Conservation (phyloP, 2,113 vertebrate species). For the Muntiacus muntjak region DNA sequence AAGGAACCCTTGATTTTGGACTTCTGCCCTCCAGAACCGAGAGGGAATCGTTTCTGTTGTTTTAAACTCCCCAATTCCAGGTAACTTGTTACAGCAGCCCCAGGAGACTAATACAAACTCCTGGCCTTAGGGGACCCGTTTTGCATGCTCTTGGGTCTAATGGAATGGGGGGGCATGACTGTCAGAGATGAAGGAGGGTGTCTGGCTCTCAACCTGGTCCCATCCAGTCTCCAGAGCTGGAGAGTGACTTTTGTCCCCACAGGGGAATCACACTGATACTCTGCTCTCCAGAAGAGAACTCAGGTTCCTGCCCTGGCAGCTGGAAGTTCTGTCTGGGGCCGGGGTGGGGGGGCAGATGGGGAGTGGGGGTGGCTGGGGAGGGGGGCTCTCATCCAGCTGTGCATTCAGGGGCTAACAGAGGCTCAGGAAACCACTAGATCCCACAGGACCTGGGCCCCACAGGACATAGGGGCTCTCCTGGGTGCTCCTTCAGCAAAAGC, state of each 20-base stretch:
- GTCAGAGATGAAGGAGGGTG: neutral
- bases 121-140: neutral
- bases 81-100: neutral
- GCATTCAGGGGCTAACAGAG: neutral
- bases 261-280: neutral
- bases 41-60: neutral
- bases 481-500: neutral
- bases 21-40: neutral
- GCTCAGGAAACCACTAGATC: neutral
- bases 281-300: neutral
- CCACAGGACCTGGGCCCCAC: neutral
- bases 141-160: neutral
- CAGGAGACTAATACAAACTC: neutral
- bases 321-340: neutral
- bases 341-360: too few relatives aligned
- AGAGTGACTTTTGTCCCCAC: neutral
- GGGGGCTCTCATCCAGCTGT: neutral
- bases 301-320: neutral
- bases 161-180: accelerated
- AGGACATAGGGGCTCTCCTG: neutral
- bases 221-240: neutral
- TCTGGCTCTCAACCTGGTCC: too few relatives aligned
- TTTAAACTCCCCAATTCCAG: neutral
- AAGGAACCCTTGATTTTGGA: neutral
- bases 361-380: too few relatives aligned